phyloP scores from a whole-genome alignment of 2,113 vertebrate genomes.

The Alethe diademata region DNA sequence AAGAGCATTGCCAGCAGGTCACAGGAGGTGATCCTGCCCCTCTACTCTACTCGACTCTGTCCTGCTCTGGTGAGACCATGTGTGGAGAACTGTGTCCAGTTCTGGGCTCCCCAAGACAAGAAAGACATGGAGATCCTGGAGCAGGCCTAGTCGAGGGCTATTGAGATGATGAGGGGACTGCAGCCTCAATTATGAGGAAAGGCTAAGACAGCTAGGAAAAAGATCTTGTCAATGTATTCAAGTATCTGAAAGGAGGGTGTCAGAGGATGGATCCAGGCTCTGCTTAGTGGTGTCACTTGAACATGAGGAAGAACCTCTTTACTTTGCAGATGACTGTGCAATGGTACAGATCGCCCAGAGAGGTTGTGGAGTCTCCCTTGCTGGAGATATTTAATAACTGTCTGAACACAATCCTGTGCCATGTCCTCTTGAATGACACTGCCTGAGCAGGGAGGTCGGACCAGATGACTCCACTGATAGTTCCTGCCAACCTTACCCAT shows the following conservation, averaged over 20 bases:
- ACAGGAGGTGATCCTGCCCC: fast-evolving
- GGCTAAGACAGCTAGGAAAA: neutral
- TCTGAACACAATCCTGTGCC: neutral
- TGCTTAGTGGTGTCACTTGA: neutral
- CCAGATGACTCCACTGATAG: neutral
- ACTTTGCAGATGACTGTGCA: neutral
- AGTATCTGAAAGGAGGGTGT: neutral
- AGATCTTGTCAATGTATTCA: neutral
- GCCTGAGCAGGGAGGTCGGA: neutral
- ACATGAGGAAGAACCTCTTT: neutral
- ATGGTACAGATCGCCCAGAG: neutral
- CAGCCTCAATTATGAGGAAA: neutral
- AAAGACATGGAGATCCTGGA: neutral
- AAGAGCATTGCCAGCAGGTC: fast-evolving
- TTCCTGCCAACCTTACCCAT: neutral
- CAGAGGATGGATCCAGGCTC: no score
- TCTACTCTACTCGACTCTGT: neutral
- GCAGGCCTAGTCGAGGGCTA: neutral
- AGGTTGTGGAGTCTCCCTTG: neutral
- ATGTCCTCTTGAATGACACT: neutral
- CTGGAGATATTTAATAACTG: neutral
- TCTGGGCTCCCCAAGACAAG: neutral
- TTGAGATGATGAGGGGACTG: neutral
- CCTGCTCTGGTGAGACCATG: fast-evolving
- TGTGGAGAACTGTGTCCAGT: neutral